These are phyloP conservation scores for Vidua macroura DNA, from an alignment of 2,113 vertebrate species.

Conservation along the genomic window DNA sequence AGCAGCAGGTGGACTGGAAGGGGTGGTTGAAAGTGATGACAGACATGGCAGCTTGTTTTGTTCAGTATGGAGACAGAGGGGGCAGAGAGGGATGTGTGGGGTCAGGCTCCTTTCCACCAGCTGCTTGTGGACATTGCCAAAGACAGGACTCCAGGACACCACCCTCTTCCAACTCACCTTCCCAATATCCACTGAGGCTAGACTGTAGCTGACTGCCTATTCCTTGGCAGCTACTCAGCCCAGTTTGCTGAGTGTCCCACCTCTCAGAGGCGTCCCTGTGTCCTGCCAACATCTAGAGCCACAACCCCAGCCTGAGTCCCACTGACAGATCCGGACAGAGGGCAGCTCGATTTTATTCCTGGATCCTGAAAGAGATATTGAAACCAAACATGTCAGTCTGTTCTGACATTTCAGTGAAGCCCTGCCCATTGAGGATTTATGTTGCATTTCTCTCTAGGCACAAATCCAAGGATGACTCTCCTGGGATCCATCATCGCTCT, in stretches of 20 bases:
- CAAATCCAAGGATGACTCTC: background rate
- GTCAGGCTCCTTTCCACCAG: background rate
- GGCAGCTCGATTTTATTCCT: background rate
- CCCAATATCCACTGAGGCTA: background rate
- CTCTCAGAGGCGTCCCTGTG: background rate
- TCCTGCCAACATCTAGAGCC: background rate
- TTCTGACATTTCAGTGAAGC: background rate
- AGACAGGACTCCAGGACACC: background rate
- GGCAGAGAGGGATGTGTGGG: background rate
- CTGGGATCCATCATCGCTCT: background rate
- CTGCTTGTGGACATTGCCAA: background rate
- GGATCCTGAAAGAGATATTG: background rate
- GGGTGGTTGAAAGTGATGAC: background rate
- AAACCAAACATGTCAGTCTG: background rate
- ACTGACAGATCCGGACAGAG: background rate
- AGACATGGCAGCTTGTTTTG: background rate
- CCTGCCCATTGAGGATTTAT: background rate
- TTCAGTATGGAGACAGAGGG: background rate
- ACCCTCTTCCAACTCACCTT: background rate
- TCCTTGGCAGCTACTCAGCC: background rate
- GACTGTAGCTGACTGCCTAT: background rate
- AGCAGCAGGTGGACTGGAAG: background rate
- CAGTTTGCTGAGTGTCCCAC: background rate
- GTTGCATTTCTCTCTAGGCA: background rate
- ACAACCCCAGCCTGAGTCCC: background rate